A percentile compares a stretch with the other conserved stretches of the same genome.
Conservation (phyloP, 1,140 invertebrate species). For the Cyclina sinensis region DNA sequence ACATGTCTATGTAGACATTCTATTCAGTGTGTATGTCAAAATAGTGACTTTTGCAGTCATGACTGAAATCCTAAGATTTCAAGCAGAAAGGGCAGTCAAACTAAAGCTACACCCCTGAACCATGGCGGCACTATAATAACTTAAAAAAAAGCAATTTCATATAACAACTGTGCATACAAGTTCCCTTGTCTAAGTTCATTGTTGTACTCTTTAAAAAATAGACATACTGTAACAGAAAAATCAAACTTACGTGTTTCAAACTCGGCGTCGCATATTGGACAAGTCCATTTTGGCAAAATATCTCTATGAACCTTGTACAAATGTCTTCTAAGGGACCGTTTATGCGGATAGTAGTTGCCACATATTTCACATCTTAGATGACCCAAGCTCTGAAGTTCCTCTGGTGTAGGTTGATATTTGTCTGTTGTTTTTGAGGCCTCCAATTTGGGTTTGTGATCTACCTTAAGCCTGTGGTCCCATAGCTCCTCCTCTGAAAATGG, state of each 20-base stretch:
- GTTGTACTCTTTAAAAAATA: too few relatives aligned
- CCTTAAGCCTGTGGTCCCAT: constrained; percentile 17
- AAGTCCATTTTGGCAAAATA: constrained; percentile 15
- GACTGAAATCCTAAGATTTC: too few relatives aligned
- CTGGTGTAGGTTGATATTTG: not conserved
- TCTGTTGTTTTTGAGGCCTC: not conserved
- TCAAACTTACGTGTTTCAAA: constrained; percentile 30
- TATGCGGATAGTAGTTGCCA: constrained; percentile 9
- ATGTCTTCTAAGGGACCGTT: constrained; percentile 4
- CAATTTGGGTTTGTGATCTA: not conserved
- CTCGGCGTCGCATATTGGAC: constrained; percentile 1
- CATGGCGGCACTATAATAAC: too few relatives aligned
- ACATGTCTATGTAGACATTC: too few relatives aligned
- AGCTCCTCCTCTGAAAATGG: constrained; percentile 22
- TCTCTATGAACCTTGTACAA: constrained; percentile 25
- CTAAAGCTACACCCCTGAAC: too few relatives aligned
- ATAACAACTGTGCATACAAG: too few relatives aligned
- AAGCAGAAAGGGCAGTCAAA: too few relatives aligned
- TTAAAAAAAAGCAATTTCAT: too few relatives aligned
- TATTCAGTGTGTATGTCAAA: too few relatives aligned
- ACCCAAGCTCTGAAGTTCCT: not conserved
- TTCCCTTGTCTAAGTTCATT: too few relatives aligned
- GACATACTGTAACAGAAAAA: too few relatives aligned
- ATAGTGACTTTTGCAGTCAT: too few relatives aligned
- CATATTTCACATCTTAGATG: constrained; percentile 33